Evolutionary conservation across 2,113 vertebrate genomes (phyloP), one percentile per base, ranked within the genome.

Genomic region (Corythornis cristatus): DNA sequence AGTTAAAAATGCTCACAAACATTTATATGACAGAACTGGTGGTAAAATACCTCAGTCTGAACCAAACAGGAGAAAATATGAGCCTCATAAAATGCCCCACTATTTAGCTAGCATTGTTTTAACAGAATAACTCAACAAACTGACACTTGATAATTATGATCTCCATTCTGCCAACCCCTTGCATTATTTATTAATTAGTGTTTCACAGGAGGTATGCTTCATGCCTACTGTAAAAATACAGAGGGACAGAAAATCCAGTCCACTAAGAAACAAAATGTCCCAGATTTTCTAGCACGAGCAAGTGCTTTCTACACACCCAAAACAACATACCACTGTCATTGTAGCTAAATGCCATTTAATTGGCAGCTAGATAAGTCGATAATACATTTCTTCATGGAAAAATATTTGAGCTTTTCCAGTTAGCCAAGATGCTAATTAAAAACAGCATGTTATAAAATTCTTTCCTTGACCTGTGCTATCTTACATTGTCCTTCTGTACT

Each of bases 361-460:
- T 96, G 91, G 94, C 94, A 95, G 75, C 78, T 89, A 89, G 56
- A 71, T 88, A 87, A 91, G 83, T 72, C 96, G 92, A 22, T 74
- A 91, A 94, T 94, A 92, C 89, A 66, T 93, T 94, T 90, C 73
- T 95, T 94, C 91, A 87, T 85, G 82, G 74, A 96, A 94, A 95
- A 96, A 93, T 83, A 81, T 77, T 93, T 94, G 91, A 93, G 65
- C 87, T 91, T 65, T 85, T 93, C 75, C 67, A 93, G 72, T 93
- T 88, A 95, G 93, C 93, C 94, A 95, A 96, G 93, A 88, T 74
- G 75, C 78, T 96, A 96, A 95, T 96, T 96, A 96, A 96, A 95
- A 96, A 70, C 91, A 96, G 86, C 68, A 0, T 93, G 61, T 85
- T 93, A 86, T 71, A 95, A 96, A 95, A 95, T 83, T 79, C 72